phyloP scores from a whole-genome alignment of 2,113 vertebrate species.

The Corythoichthys haematopterus region DNA sequence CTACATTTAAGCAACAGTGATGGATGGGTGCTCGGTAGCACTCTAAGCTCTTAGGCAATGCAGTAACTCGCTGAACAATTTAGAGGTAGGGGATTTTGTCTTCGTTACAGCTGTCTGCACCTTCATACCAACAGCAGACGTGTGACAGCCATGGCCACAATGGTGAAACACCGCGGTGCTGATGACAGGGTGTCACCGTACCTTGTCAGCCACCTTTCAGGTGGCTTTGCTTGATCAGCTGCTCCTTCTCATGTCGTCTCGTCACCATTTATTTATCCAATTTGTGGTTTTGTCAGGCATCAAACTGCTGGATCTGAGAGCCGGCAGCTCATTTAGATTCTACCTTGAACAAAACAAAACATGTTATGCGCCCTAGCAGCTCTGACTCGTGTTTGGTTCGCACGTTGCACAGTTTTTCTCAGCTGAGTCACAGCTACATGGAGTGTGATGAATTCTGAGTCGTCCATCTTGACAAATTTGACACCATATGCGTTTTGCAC shows the following conservation, averaged over 20 bases:
- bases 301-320: no score
- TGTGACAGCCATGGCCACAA: not conserved
- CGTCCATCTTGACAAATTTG: not conserved
- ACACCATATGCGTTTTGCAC: not conserved
- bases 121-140: not conserved
- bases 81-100: not conserved
- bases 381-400: not conserved
- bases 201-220: slow-evolving; percentile 5
- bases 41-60: not conserved
- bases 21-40: not conserved
- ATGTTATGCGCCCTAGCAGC: not conserved
- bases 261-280: not conserved
- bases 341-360: not conserved
- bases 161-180: not conserved
- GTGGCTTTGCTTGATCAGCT: not conserved
- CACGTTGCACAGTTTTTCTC: not conserved
- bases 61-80: not conserved
- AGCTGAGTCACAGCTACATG: not conserved
- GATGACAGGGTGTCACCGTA: not conserved
- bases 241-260: not conserved
- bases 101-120: not conserved
- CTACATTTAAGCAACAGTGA: not conserved
- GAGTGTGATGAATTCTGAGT: not conserved
- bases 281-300: not conserved
- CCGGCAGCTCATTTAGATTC: not conserved